Percentiles rank a stretch among this genome's conserved stretches.
Conservation (phyloP, 2,888 invertebrate species). For the Cephonodes hylas region DNA sequence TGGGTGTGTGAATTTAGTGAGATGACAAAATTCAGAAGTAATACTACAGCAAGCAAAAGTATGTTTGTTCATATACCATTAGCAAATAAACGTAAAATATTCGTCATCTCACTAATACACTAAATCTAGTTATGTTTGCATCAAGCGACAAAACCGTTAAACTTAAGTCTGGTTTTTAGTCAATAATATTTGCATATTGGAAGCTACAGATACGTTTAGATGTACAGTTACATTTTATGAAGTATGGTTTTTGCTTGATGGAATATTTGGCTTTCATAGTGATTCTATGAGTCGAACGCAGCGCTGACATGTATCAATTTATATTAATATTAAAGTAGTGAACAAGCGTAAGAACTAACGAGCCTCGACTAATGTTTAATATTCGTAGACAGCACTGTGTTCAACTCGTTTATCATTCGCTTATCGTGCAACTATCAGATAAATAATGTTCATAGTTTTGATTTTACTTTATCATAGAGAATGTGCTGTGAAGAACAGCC, state of each 20-base stretch:
- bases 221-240: not conserved
- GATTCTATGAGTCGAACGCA: not conserved
- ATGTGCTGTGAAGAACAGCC: not conserved
- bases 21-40: not conserved
- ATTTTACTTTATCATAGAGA: conserved; percentile 11
- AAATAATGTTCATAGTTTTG: conserved; percentile 14
- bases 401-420: conserved; percentile 31
- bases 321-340: not conserved
- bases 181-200: conserved; percentile 5
- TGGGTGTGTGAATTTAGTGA: not conserved
- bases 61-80: not conserved
- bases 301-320: not conserved
- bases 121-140: not conserved
- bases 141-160: conserved; percentile 2
- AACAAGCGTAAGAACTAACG: not conserved
- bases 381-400: conserved; percentile 31
- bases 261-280: conserved; percentile 3
- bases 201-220: not conserved
- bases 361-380: conserved; percentile 11
- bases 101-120: not conserved
- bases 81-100: not conserved
- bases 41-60: not conserved
- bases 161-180: not conserved
- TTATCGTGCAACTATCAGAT: conserved; percentile 42
- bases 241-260: conserved; percentile 1